phyloP scores from a whole-genome alignment of 2,797 vertebrate genomes.

The Botia kubotai region DNA sequence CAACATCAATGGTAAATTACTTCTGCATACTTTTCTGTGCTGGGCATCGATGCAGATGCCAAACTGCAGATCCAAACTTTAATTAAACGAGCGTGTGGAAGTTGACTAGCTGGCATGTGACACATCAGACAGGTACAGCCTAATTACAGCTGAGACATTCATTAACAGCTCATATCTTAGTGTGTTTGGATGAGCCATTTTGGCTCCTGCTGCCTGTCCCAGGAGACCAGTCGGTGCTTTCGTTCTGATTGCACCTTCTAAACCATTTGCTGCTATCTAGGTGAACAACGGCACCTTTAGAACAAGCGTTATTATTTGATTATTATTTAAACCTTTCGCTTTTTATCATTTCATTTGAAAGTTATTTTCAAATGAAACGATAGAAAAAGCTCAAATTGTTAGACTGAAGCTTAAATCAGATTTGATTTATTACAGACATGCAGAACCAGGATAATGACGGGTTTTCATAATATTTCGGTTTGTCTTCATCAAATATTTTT shows the following conservation, averaged over 20 bases:
- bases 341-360: slow-evolving; percentile 59
- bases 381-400: too few species aligned
- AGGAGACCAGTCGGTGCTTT: neutral
- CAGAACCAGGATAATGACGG: neutral
- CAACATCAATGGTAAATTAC: neutral
- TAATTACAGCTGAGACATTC: slow-evolving; percentile 63
- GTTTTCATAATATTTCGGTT: too few species aligned
- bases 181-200: slow-evolving; percentile 44
- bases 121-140: slow-evolving; percentile 56
- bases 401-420: neutral
- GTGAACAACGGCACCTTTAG: slow-evolving; percentile 64
- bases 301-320: slow-evolving; percentile 67
- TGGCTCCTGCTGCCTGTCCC: slow-evolving; percentile 21
- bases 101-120: slow-evolving; percentile 40
- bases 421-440: neutral
- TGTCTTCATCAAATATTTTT: neutral
- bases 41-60: slow-evolving; percentile 36
- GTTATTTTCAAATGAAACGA: too few species aligned
- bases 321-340: slow-evolving; percentile 58
- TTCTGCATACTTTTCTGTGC: neutral
- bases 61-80: slow-evolving; percentile 58
- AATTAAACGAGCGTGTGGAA: slow-evolving; percentile 47
- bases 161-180: slow-evolving; percentile 56
- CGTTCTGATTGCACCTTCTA: slow-evolving; percentile 54
- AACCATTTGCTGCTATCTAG: slow-evolving; percentile 61